Percentiles rank a stretch among this genome's conserved stretches.
These are phyloP conservation scores for Caenorhabditis auriculariae DNA, from an alignment of 2,888 invertebrate genomes.

Conservation along the genomic window DNA sequence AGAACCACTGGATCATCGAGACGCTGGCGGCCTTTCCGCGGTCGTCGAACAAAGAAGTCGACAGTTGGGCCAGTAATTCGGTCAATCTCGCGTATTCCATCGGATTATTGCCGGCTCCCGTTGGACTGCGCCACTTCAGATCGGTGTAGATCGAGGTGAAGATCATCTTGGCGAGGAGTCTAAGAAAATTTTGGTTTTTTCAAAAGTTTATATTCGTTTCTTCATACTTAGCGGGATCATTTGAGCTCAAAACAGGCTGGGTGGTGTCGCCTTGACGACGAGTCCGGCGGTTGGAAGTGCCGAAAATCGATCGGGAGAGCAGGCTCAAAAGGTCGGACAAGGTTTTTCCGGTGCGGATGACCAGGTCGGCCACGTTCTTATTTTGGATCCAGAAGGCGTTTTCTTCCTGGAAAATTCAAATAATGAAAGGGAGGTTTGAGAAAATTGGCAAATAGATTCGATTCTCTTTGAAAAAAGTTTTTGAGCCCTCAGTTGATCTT, in stretches of 20 bases:
- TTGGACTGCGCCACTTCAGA: constrained; percentile 23
- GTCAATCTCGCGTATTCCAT: constrained; percentile 24
- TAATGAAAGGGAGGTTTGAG: too few relatives aligned
- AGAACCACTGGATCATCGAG: constrained; percentile 39
- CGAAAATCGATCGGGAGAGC: constrained; percentile 16
- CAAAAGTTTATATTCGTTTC: background rate
- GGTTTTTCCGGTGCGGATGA: constrained; percentile 13
- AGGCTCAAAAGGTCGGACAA: constrained; percentile 27
- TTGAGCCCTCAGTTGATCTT: too few relatives aligned
- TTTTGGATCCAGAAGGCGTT: constrained; percentile 32
- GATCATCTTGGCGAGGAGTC: constrained; percentile 25
- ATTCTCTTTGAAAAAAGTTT: too few relatives aligned
- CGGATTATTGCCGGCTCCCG: constrained; percentile 9
- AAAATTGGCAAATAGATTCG: too few relatives aligned
- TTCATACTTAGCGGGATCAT: background rate
- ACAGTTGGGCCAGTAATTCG: constrained; percentile 30
- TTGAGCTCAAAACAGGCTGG: background rate
- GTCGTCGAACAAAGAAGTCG: constrained; percentile 39
- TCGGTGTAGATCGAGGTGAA: constrained; percentile 35
- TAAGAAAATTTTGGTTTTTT: constrained; percentile 1
- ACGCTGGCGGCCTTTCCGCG: constrained; percentile 8
- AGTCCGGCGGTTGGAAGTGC: constrained; percentile 2
- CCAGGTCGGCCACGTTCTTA: constrained; percentile 18
- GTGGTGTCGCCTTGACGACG: constrained; percentile 12
- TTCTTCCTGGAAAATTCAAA: too few relatives aligned